A percentile compares a stretch with the other conserved stretches of the same genome.
These are phyloP conservation scores for Sphaerodactylus townsendi DNA, from an alignment of 2,113 vertebrate genomes.

Conservation along the genomic window DNA sequence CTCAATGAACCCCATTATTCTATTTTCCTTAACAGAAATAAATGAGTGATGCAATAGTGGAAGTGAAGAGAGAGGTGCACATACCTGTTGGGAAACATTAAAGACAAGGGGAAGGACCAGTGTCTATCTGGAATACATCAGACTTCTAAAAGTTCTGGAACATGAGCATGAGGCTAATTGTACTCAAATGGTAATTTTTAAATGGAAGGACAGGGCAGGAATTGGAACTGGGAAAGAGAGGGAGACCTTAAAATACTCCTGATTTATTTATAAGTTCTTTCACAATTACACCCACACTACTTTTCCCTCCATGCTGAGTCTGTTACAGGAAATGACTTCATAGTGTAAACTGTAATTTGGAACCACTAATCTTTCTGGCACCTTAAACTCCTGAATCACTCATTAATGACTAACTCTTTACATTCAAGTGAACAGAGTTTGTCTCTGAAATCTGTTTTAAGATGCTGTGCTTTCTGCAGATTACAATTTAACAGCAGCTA, in stretches of 20 bases:
- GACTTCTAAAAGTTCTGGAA: not conserved
- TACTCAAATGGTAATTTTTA: not conserved
- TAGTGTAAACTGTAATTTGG: not conserved
- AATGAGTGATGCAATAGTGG: constrained; percentile 1
- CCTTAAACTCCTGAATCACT: not conserved
- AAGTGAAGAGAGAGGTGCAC: not conserved
- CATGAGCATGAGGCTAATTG: constrained; percentile 3
- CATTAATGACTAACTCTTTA: not conserved
- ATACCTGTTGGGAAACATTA: not conserved
- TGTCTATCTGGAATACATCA: constrained; percentile 1
- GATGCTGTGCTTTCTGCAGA: not conserved
- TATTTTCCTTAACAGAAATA: not conserved
- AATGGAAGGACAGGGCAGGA: not conserved
- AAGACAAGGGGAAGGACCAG: not conserved
- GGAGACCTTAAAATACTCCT: constrained; percentile 19
- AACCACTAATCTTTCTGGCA: not conserved
- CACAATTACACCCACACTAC: not conserved
- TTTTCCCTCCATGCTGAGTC: not conserved
- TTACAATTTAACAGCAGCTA: not conserved
- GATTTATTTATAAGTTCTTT: not conserved
- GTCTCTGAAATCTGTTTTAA: not conserved
- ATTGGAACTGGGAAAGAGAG: not conserved
- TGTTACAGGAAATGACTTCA: constrained; percentile 2
- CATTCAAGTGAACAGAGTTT: not conserved
- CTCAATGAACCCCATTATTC: too few relatives aligned